Percentiles rank a stretch among this genome's conserved stretches.
phyloP scores from a whole-genome alignment of 2,888 invertebrate genomes.

The Theodoxus fluviatilis region DNA sequence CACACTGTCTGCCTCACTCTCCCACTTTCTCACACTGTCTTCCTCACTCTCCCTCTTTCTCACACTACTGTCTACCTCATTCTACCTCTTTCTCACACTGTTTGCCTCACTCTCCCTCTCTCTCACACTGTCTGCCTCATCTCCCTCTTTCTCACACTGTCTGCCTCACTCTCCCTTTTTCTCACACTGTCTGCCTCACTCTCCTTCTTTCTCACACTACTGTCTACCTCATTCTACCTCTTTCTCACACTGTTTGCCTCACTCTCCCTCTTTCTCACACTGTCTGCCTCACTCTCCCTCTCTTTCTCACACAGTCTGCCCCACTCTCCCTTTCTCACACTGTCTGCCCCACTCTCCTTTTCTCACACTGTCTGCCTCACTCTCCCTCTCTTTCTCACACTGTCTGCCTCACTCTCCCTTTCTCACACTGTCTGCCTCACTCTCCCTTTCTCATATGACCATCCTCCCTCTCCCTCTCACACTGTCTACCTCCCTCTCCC shows the following conservation, averaged over 20 bases:
- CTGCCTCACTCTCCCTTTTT: constrained; percentile 5
- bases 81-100: not conserved
- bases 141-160: not conserved
- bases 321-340: not conserved
- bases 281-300: not conserved
- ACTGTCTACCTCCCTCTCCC: too few species aligned
- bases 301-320: not conserved
- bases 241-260: not conserved
- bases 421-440: not conserved
- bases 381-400: not conserved
- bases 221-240: not conserved
- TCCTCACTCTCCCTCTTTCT: constrained; percentile 13
- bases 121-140: not conserved
- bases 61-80: not conserved
- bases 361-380: not conserved
- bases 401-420: not conserved
- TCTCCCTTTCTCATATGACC: not conserved
- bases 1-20: not conserved
- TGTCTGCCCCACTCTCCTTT: not conserved
- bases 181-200: not conserved
- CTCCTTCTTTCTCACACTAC: not conserved
- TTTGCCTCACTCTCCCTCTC: not conserved
- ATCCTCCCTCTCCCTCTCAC: not conserved
- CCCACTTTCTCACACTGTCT: not conserved
- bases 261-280: not conserved